Evolutionary conservation across 1,140 invertebrate genomes (phyloP).

Genomic region (Bombus sibiricus): DNA sequence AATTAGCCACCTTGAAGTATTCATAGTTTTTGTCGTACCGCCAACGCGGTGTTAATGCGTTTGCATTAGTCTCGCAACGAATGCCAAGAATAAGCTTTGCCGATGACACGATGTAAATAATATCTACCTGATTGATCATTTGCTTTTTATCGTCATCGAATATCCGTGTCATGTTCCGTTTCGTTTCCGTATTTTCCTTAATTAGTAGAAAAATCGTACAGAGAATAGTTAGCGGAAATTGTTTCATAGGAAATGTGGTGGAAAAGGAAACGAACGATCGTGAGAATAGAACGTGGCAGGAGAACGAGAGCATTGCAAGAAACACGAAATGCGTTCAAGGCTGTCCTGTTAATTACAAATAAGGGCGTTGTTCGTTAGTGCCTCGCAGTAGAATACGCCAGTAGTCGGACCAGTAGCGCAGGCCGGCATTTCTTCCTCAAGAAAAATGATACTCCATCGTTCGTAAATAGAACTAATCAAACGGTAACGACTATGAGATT

Average conservation of each 20-base stretch:
- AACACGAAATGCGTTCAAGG: conserved; percentile 4
- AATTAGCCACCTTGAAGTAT: conserved; percentile 70
- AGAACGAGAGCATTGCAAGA: background rate
- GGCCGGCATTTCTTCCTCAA: background rate
- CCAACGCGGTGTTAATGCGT: conserved; percentile 57
- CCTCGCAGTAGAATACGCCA: background rate
- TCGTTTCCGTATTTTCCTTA: background rate
- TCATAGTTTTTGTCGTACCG: conserved; percentile 65
- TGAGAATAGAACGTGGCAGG: background rate
- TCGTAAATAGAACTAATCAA: conserved; percentile 33
- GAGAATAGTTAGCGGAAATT: too few relatives aligned
- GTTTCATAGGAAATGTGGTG: too few relatives aligned
- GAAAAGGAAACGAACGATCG: background rate
- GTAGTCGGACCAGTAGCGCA: conserved; percentile 26
- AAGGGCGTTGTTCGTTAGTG: conserved; percentile 39
- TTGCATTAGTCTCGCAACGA: conserved; percentile 57
- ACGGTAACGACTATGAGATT: conserved; percentile 4
- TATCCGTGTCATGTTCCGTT: rapidly evolving
- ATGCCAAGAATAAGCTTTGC: conserved; percentile 65
- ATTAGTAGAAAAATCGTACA: too few relatives aligned
- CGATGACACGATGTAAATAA: conserved; percentile 11
- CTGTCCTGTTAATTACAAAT: background rate
- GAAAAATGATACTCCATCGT: background rate
- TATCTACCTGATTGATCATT: background rate
- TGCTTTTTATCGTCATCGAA: background rate